Base-by-base conservation (phyloP, 1,140 invertebrate genomes). In the Drosophila oshimai region DNA sequence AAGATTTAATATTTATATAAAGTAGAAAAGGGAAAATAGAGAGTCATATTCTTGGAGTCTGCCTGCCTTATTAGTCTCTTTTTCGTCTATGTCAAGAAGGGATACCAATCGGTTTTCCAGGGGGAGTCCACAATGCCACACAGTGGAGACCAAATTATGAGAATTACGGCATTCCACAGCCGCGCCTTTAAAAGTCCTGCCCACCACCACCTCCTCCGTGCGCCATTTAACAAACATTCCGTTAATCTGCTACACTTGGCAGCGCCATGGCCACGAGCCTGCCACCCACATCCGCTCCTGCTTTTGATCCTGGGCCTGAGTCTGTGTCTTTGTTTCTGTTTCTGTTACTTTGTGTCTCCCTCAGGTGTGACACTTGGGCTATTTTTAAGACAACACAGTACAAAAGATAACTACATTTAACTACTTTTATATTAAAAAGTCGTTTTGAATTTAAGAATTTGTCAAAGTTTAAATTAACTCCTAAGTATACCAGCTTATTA, bases 231-330 rank as follows among this genome's bases (percentile, higher is more conserved):
- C 80, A 87, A 87, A 86, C 75, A 86, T 86, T 80, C 57, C 75
- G 81, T 80, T 86, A 86, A 86, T 87, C 80, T 86, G 80, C 71
- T 80, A 84, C 80, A 84, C 80, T 84, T 86, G 75, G 71, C 75
- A 86, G 67, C 65, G 62, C 53, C 79, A 84, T 72, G 79, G 64
- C 79, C 79, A 78, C 55, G 47, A 77, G 55, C 29, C 69, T 29
- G 24, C 64, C 67, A 18, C 64, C 41, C 41, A 65, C 67, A 53
- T 73, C 69, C 69, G 69, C 45, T 71, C 12, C 46, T n/a, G n/a
- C n/a, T n/a, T n/a, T 57, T 57, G 20, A 34, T 34, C 29, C 46
- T 20, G 46, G 3, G 53, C 28, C 51, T 22, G 50, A 39, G 36
- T 26, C 64, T 26, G 22, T 42, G 2, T n/a, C n/a, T n/a, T n/a